Evolutionary conservation across 2,113 vertebrate genomes (phyloP).

Genomic region (Notechis scutatus): DNA sequence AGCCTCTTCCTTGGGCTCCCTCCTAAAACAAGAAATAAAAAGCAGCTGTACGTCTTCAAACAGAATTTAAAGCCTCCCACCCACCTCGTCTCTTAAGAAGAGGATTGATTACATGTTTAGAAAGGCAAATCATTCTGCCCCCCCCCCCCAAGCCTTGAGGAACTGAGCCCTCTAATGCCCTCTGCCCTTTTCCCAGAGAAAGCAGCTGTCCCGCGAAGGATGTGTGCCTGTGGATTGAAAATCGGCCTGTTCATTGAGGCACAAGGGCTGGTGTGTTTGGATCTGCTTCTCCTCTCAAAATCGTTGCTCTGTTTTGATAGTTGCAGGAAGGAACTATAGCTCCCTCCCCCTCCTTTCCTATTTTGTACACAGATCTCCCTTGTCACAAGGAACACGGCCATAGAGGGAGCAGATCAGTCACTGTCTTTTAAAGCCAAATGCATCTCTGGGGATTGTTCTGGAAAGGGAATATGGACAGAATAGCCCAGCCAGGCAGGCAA

Average conservation of each 20-base stretch:
- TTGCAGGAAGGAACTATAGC: constrained; percentile 55
- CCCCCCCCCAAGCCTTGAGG: constrained; percentile 30
- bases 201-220: constrained; percentile 58
- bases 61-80: constrained; percentile 31
- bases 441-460: constrained; percentile 38
- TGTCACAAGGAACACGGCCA: constrained; percentile 44
- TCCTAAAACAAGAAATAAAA: background rate
- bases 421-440: constrained; percentile 38
- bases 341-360: constrained; percentile 20
- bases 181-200: constrained; percentile 63
- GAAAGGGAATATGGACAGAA: background rate
- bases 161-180: constrained; percentile 53
- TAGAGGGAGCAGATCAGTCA: constrained; percentile 42
- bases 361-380: constrained; percentile 56
- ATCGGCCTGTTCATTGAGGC: constrained; percentile 50
- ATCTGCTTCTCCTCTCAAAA: constrained; percentile 22
- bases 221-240: constrained; percentile 20
- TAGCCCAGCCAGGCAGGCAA: background rate
- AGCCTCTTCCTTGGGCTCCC: constrained; percentile 25
- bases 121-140: constrained; percentile 44
- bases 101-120: constrained; percentile 52
- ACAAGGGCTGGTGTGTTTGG: constrained; percentile 44
- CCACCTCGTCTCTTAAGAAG: background rate
- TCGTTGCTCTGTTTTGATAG: constrained; percentile 53
- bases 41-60: constrained; percentile 55